A percentile compares a stretch with the other conserved stretches of the same genome.
phyloP scores from a whole-genome alignment of 2,113 vertebrate species.

The human (Homo sapiens) region GRCh38 chr20:6431001-6431500 shows the following conservation, averaged over 20 bases:
- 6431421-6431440: neutral
- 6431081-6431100: neutral
- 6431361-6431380: slow-evolving; percentile 44
- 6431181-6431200: neutral
- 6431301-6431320: neutral
- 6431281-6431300: neutral
- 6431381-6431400: neutral
- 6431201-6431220: neutral
- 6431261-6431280: neutral
- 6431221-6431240: neutral
- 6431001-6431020: neutral
- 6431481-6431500: slow-evolving; percentile 27
- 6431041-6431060: neutral
- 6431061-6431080: neutral
- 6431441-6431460: slow-evolving; percentile 43
- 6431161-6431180: neutral
- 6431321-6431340: neutral
- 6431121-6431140: neutral
- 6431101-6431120: neutral
- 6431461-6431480: slow-evolving; percentile 18
- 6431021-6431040: neutral
- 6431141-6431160: neutral
- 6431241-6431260: slow-evolving; percentile 10
- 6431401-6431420: neutral
- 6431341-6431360: neutral